Conservation (phyloP, 2,113 vertebrate genomes). For the Cinclus mexicanus region DNA sequence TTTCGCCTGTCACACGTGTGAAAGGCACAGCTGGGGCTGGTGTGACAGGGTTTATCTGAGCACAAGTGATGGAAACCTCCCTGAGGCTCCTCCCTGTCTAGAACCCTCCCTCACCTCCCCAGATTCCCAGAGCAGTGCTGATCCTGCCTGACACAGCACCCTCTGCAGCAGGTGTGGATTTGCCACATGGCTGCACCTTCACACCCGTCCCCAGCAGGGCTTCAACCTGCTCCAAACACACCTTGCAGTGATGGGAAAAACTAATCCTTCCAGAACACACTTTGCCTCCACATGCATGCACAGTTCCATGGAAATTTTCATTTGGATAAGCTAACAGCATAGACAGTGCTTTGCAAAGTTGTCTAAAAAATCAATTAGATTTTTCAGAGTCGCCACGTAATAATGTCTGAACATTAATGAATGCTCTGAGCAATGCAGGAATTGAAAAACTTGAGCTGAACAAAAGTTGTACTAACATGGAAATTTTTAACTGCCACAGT, state of each 20-base stretch:
- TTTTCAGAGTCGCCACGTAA: background rate
- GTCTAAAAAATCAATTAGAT: background rate
- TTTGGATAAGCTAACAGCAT: background rate
- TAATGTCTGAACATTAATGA: background rate
- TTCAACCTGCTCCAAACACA: background rate
- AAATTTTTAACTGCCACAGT: background rate
- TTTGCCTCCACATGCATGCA: background rate
- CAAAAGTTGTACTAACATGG: background rate
- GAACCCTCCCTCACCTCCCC: background rate
- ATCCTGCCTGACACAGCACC: background rate
- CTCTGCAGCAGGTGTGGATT: background rate
- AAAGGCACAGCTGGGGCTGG: background rate
- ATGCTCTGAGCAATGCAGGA: background rate
- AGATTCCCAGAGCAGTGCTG: background rate
- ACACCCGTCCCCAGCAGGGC: background rate
- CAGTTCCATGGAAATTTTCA: background rate
- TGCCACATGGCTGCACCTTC: background rate
- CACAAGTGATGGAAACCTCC: background rate
- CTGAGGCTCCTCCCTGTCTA: background rate
- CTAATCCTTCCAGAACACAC: background rate
- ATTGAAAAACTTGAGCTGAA: background rate
- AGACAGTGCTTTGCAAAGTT: background rate
- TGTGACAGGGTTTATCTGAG: background rate
- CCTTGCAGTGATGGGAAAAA: background rate
- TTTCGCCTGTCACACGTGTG: fast-evolving